Conservation (phyloP, 1,140 invertebrate genomes). For the Venturia canescens region DNA sequence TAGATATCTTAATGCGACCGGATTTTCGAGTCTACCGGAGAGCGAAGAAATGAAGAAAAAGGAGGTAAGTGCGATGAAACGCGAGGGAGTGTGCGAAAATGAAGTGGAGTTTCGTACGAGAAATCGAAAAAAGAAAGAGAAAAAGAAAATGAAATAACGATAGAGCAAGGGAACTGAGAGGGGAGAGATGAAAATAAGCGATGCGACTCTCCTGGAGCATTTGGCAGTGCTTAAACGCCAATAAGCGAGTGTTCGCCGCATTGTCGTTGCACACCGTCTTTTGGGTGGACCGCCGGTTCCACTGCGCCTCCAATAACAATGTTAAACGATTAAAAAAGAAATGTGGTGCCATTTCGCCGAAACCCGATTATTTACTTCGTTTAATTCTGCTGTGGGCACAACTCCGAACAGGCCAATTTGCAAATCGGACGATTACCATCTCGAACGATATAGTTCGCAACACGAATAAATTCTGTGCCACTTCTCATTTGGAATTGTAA, state of each 20-base stretch:
- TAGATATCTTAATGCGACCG: slow-evolving; percentile 77
- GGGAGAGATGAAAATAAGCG: slow-evolving; percentile 23
- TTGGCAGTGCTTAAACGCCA: slow-evolving; percentile 29
- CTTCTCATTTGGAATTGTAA: not conserved
- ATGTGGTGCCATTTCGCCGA: not conserved
- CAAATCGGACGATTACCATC: not conserved
- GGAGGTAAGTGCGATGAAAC: slow-evolving; percentile 26
- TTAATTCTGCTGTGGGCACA: not conserved
- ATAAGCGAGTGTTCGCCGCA: slow-evolving; percentile 9
- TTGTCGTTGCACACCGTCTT: not conserved
- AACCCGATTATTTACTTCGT: not conserved
- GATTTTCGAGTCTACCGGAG: slow-evolving; percentile 72
- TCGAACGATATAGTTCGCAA: not conserved
- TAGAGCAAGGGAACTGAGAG: slow-evolving; percentile 10
- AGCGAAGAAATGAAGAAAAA: slow-evolving; percentile 54
- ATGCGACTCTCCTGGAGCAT: not conserved
- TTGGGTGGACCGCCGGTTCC: slow-evolving; percentile 14
- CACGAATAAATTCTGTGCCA: not conserved
- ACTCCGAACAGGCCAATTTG: not conserved
- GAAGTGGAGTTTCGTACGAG: not conserved
- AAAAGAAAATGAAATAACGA: not conserved
- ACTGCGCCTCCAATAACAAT: slow-evolving; percentile 30
- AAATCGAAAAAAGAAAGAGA: not conserved
- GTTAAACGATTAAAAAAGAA: slow-evolving; percentile 33
- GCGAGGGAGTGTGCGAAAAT: slow-evolving; percentile 7